Conservation (phyloP, 2,888 invertebrate species). For the Brachylomia viminalis region DNA sequence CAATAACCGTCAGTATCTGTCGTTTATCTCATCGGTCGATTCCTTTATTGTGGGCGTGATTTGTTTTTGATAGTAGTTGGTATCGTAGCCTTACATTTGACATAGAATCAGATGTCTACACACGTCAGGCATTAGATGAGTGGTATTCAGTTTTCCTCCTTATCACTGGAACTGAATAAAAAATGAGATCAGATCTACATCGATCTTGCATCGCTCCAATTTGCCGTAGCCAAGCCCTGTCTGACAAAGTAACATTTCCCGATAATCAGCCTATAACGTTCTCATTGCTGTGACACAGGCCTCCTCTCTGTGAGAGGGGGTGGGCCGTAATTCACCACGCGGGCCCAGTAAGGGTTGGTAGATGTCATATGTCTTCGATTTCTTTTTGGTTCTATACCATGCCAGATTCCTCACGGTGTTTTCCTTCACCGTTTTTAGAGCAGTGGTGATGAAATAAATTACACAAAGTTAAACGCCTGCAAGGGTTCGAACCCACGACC, state of each 20-base stretch:
- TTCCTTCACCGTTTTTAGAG: too few relatives aligned
- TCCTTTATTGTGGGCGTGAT: constrained; percentile 38
- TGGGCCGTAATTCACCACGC: too few relatives aligned
- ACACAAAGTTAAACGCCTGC: too few relatives aligned
- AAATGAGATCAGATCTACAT: background rate
- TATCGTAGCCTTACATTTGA: constrained; percentile 5
- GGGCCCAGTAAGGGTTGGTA: too few relatives aligned
- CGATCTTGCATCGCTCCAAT: background rate
- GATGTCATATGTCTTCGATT: too few relatives aligned
- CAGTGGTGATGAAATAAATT: too few relatives aligned
- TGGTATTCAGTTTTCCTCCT: background rate
- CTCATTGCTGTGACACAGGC: too few relatives aligned
- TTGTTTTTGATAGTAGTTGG: constrained; percentile 45
- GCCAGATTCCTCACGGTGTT: too few relatives aligned
- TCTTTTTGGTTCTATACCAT: background rate
- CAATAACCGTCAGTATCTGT: constrained; percentile 31
- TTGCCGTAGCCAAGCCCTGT: background rate
- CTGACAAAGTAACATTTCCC: background rate
- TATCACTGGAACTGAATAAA: background rate
- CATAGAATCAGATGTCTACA: constrained; percentile 1
- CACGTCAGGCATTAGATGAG: background rate
- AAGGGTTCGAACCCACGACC: too few relatives aligned
- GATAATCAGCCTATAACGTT: too few relatives aligned
- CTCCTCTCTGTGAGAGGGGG: too few relatives aligned
- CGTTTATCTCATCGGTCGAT: constrained; percentile 39